Evolutionary conservation across 35 echinoderm and acorn worm species (phyloP), one percentile per base, ranked within the genome.

Genomic region (Hemicentrotus pulcherrimus): DNA sequence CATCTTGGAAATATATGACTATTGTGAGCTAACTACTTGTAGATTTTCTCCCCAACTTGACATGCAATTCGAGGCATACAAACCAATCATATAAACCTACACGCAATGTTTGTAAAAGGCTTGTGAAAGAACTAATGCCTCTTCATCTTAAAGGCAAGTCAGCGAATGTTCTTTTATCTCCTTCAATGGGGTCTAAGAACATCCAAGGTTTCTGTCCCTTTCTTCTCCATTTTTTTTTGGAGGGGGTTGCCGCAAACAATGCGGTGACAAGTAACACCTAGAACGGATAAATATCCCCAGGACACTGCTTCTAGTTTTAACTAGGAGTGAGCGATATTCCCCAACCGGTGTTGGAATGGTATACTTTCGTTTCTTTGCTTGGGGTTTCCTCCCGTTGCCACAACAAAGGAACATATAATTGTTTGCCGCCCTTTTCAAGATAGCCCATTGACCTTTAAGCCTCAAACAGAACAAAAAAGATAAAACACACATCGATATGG

Each of bases 381-480:
- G 19, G 65, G n/a, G 65, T 78, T 78, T 78, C 24, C 65, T 7
- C 61, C 18, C 22, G 65, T 78, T 78, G 22, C 65, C 65, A 78
- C 65, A 78, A 78, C 65, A 78, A 28, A 78, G 65, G 24, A n/a
- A n/a, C 65, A 78, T n/a, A 78, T 78, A 78, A 78, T 30, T 78
- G 65, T 78, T 78, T 78, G 19, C 65, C 24, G 65, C 65, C 65
- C 65, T 78, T 70, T 78, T 28, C 24, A 78, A 22, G 65, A n/a
- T 6, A 78, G 65, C 65, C 65, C 65, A 78, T 78, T 78, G 65
- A 78, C 65, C 65, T 78, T 78, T 78, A 78, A 78, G 65, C 65
- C 4, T 28, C 65, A 24, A 78, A 78, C 24, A 78, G 65, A 78
- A 78, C 19, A n/a, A n/a, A 78, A 78, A 5, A 0, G 16, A 70